Conservation (phyloP, 2,797 vertebrate species). For the Manis pentadactyla region DNA sequence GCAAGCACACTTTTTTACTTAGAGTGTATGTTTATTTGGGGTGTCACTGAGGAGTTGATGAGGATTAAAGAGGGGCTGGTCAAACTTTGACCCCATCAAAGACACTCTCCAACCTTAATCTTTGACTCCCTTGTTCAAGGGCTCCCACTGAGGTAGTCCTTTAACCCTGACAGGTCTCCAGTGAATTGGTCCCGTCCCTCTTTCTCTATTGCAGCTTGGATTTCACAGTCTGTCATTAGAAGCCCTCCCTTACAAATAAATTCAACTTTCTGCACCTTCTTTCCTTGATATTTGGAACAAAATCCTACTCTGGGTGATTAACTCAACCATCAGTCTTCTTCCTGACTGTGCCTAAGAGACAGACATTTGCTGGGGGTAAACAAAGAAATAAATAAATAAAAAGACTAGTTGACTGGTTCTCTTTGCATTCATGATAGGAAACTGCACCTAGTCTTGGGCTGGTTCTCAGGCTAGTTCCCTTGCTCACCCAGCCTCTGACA, state of each 20-base stretch:
- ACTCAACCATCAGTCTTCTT: neutral
- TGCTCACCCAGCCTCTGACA: neutral
- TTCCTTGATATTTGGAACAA: neutral
- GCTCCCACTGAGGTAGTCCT: neutral
- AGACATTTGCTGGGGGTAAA: neutral
- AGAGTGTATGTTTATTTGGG: too few species aligned
- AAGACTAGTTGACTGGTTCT: neutral
- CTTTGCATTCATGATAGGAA: neutral
- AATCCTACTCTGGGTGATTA: neutral
- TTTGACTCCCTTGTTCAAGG: neutral
- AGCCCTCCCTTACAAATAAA: too few species aligned
- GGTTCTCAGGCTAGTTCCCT: neutral
- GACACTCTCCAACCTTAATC: neutral
- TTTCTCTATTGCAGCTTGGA: accelerated
- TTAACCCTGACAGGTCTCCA: too few species aligned
- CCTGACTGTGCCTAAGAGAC: neutral
- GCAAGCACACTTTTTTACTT: accelerated
- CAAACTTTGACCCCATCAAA: accelerated
- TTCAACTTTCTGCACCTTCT: neutral
- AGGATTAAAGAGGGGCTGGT: too few species aligned
- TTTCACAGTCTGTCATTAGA: accelerated
- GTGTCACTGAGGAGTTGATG: neutral
- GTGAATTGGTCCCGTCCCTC: accelerated
- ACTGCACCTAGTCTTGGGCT: neutral
- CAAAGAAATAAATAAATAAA: too few species aligned